Evolutionary conservation across 2,888 invertebrate genomes (phyloP).

Genomic region (Sepiola atlantica): DNA sequence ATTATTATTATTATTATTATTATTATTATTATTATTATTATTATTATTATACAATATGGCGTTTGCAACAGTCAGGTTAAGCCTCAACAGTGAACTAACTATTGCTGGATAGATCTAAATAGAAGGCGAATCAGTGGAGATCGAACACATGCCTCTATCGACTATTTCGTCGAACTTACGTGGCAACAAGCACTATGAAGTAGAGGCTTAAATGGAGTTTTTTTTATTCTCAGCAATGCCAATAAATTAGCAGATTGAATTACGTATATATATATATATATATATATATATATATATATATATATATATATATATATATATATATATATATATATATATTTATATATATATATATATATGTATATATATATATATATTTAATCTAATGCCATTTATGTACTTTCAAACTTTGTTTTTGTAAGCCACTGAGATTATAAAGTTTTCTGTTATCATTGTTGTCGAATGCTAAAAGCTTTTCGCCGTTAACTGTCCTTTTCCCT

Average conservation of each 20-base stretch:
- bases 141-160: neutral
- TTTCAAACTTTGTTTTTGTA: neutral
- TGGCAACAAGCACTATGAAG: neutral
- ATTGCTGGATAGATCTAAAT: neutral
- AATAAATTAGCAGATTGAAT: slow-evolving; percentile 33
- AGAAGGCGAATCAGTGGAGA: neutral
- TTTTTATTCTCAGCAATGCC: neutral
- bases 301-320: too few relatives aligned
- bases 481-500: neutral
- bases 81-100: too few relatives aligned
- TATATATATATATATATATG: neutral
- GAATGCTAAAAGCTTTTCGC: slow-evolving; percentile 14
- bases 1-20: too few relatives aligned
- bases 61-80: too few relatives aligned
- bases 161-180: neutral
- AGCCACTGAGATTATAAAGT: neutral
- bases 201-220: neutral
- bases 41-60: too few relatives aligned
- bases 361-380: too few relatives aligned
- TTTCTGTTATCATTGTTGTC: neutral
- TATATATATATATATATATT: too few relatives aligned
- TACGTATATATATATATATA: neutral
- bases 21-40: too few relatives aligned
- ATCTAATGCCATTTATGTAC: neutral
- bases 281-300: slow-evolving; percentile 50